Evolutionary conservation across 2,113 vertebrate genomes (phyloP).

Genomic region (western clawed frog (Xenopus tropicalis)): DNA sequence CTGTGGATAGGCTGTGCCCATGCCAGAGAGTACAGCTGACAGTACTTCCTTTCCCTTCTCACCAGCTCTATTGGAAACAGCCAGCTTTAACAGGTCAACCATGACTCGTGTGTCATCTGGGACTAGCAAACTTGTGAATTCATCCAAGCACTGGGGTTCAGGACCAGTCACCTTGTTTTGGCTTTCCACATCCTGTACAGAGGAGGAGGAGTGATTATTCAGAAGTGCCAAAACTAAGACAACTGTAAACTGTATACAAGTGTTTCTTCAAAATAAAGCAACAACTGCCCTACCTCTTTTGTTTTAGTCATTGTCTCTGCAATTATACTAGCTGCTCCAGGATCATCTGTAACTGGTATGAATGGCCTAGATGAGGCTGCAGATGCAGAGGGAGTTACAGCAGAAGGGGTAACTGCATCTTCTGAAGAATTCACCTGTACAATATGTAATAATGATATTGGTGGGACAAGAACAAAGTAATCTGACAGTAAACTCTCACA

Average conservation of each 20-base stretch:
- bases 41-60: conserved; percentile 91
- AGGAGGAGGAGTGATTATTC: not conserved
- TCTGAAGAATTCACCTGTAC: conserved; percentile 79
- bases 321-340: conserved; percentile 96
- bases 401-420: conserved; percentile 86
- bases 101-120: conserved; percentile 91
- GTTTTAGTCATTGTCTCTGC: conserved; percentile 98
- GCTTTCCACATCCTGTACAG: conserved; percentile 83
- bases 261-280: not conserved
- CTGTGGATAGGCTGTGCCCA: conserved; percentile 96
- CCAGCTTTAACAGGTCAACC: conserved; percentile 92
- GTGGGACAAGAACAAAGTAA: not conserved
- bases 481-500: not conserved
- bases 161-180: conserved; percentile 86
- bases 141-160: conserved; percentile 91
- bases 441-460: conserved; percentile 23
- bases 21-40: conserved; percentile 91
- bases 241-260: not conserved
- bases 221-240: not conserved
- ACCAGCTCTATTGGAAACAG: conserved; percentile 85
- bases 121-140: conserved; percentile 89
- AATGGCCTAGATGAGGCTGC: conserved; percentile 90
- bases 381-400: conserved; percentile 87
- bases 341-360: conserved; percentile 96
- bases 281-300: conserved; percentile 72